phyloP scores from a whole-genome alignment of 2,888 invertebrate species.

The Deilephila porcellus region DNA sequence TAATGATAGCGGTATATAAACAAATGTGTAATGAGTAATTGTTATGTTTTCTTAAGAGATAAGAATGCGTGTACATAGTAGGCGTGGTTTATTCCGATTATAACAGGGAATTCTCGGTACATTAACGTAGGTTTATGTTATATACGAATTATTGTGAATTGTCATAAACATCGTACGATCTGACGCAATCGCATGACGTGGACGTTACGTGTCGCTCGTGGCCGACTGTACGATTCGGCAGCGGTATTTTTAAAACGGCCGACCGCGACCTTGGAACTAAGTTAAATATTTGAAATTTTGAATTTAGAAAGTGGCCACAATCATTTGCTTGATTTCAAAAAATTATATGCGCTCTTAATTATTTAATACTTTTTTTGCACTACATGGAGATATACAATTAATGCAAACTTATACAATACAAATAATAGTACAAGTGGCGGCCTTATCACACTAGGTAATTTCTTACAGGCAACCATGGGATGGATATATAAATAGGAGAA shows the following conservation, averaged over 20 bases:
- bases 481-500: no score
- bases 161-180: slow-evolving; percentile 71
- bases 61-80: slow-evolving; percentile 42
- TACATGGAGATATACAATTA: no score
- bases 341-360: not conserved
- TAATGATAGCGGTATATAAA: slow-evolving; percentile 27
- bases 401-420: no score
- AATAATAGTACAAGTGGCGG: no score
- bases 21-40: slow-evolving; percentile 37
- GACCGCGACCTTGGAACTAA: not conserved
- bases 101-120: slow-evolving; percentile 45
- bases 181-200: slow-evolving; percentile 71
- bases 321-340: not conserved
- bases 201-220: slow-evolving; percentile 50
- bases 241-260: slow-evolving; percentile 18
- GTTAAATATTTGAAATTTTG: not conserved
- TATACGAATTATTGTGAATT: slow-evolving; percentile 46
- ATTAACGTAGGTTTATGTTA: slow-evolving; percentile 34
- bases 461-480: no score
- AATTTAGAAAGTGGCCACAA: not conserved
- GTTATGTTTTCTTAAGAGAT: slow-evolving; percentile 37
- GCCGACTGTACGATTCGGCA: slow-evolving; percentile 16
- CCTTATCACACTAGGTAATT: no score
- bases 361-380: no score
- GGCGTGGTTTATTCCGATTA: slow-evolving; percentile 51